Conservation (phyloP, 1,140 invertebrate species). For the Agrilus planipennis region DNA sequence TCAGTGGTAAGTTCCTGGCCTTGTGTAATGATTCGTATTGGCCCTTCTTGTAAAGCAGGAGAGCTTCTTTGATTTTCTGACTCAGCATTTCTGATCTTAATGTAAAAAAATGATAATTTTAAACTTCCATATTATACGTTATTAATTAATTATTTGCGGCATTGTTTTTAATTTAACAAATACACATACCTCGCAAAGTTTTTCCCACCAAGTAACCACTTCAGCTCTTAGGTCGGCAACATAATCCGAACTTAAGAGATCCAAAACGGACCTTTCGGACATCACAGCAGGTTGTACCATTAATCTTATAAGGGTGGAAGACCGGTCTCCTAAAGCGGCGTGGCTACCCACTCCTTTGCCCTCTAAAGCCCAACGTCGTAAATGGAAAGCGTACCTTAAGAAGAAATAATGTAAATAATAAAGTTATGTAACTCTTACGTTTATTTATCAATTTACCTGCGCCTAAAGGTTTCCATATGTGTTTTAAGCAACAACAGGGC, state of each 20-base stretch:
- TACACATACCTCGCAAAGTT: slow-evolving; percentile 35
- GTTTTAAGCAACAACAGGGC: slow-evolving; percentile 78
- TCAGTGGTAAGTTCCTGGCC: slow-evolving; percentile 89
- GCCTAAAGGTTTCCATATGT: slow-evolving; percentile 82
- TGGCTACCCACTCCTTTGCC: slow-evolving; percentile 63
- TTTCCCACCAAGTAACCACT: slow-evolving; percentile 85
- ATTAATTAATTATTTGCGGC: too few species aligned
- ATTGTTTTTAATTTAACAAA: not conserved
- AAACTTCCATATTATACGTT: too few species aligned
- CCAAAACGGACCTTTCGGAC: slow-evolving; percentile 61
- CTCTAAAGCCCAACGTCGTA: slow-evolving; percentile 73
- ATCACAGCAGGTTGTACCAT: slow-evolving; percentile 77
- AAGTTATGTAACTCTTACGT: too few species aligned
- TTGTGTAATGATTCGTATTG: slow-evolving; percentile 79
- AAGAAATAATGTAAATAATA: slow-evolving; percentile 4
- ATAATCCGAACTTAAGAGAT: slow-evolving; percentile 68
- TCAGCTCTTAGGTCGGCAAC: slow-evolving; percentile 85
- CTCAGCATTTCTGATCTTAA: slow-evolving; percentile 13
- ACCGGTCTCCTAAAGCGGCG: slow-evolving; percentile 47
- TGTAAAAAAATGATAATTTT: slow-evolving; percentile 1
- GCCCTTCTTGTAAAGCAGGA: slow-evolving; percentile 7
- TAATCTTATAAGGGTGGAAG: slow-evolving; percentile 49
- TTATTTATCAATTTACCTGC: slow-evolving; percentile 40
- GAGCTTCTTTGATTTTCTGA: slow-evolving; percentile 3
- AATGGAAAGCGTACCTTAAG: slow-evolving; percentile 68